Evolutionary conservation across 2,797 vertebrate species (phyloP).

Genomic region (Natrix natrix): DNA sequence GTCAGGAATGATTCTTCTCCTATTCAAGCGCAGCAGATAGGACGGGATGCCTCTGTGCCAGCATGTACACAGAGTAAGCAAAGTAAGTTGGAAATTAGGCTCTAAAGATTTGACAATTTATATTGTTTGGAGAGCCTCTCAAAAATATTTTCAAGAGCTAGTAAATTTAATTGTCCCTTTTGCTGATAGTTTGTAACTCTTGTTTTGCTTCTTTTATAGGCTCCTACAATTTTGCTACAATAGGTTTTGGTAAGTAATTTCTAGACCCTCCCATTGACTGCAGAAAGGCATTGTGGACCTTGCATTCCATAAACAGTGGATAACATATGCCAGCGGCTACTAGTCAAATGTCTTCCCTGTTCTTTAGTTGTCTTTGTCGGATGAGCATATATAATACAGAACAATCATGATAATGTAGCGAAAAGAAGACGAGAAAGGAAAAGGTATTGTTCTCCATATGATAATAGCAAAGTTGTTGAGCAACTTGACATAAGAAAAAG

Average conservation of each 20-base stretch:
- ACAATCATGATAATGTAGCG: neutral
- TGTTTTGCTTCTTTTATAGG: slow-evolving; percentile 22
- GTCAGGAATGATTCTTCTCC: slow-evolving; percentile 59
- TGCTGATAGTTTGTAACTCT: neutral
- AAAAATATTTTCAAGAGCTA: neutral
- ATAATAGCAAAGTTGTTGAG: neutral
- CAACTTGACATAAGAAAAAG: neutral
- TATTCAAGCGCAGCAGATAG: slow-evolving; percentile 65
- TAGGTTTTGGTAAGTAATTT: slow-evolving; percentile 56
- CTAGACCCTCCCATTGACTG: neutral
- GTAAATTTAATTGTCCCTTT: neutral
- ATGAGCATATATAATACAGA: neutral
- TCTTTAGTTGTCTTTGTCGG: neutral
- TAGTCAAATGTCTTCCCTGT: neutral
- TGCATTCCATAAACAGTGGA: neutral
- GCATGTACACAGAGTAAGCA: slow-evolving; percentile 65
- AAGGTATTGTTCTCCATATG: neutral
- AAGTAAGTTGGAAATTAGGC: neutral
- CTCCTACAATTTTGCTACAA: neutral
- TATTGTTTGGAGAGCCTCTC: neutral
- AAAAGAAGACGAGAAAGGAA: neutral
- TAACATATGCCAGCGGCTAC: neutral
- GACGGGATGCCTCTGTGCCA: slow-evolving; percentile 69
- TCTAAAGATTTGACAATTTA: neutral
- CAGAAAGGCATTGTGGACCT: neutral